Conservation (phyloP, 2,888 invertebrate species). For the Tortricodes alternella region DNA sequence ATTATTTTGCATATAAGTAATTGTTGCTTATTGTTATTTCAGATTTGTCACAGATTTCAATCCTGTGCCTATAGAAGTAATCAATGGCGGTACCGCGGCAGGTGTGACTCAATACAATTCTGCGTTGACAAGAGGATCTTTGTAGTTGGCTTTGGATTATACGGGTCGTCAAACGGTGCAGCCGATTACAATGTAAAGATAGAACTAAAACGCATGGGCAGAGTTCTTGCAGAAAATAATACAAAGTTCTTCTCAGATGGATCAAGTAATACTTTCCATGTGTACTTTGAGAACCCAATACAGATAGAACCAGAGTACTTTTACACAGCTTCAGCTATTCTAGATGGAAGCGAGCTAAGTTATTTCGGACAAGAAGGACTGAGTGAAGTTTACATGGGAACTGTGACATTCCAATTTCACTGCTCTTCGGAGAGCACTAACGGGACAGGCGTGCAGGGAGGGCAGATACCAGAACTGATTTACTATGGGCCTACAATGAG, state of each 20-base stretch:
- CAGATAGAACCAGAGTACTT: conserved; percentile 96
- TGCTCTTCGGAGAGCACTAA: conserved; percentile 98
- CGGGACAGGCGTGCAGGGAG: conserved; percentile 98
- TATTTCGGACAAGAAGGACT: conserved; percentile 99
- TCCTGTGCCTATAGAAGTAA: conserved; percentile 98
- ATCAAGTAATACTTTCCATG: conserved; percentile 96
- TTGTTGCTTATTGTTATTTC: conserved; percentile 42
- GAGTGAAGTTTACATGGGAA: conserved; percentile 96
- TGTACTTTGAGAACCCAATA: conserved; percentile 90
- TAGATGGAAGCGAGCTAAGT: conserved; percentile 96
- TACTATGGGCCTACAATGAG: conserved; percentile 93
- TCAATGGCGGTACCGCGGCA: conserved; percentile 98
- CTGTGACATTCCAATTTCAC: conserved; percentile 98
- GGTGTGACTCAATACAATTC: conserved; percentile 98
- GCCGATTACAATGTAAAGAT: conserved; percentile 97
- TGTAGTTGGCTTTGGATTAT: conserved; percentile 97
- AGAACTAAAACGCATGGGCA: conserved; percentile 94
- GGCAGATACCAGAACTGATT: conserved; percentile 98
- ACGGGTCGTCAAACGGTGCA: conserved; percentile 97
- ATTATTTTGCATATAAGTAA: conserved; percentile 2
- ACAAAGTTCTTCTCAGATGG: conserved; percentile 98
- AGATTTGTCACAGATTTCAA: conserved; percentile 97
- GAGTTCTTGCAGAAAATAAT: conserved; percentile 94
- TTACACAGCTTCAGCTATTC: conserved; percentile 97
- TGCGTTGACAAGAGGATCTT: conserved; percentile 97